A percentile compares a stretch with the other conserved stretches of the same genome.
These are phyloP conservation scores for Recurvirostra avosetta DNA, from an alignment of 2,113 vertebrate species.

Conservation along the genomic window DNA sequence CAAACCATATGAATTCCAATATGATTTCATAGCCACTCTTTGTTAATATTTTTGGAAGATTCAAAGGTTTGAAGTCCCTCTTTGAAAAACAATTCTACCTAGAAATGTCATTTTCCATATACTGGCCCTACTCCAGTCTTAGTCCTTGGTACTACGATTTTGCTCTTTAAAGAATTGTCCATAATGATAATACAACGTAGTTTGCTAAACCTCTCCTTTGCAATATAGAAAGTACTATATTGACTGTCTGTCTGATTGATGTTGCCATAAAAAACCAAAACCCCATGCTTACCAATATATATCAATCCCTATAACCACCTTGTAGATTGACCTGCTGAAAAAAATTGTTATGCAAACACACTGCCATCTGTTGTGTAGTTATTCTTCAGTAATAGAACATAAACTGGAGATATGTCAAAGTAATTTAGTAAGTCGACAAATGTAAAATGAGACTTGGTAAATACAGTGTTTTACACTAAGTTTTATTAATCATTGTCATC, in stretches of 20 bases:
- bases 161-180: not conserved
- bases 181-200: not conserved
- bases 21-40: not conserved
- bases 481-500: slow-evolving; percentile 6
- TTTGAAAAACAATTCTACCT: not conserved
- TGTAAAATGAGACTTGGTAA: slow-evolving; percentile 56
- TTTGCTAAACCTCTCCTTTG: not conserved
- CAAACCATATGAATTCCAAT: not conserved
- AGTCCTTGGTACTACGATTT: not conserved
- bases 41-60: not conserved
- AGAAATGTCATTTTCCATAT: not conserved
- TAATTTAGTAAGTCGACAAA: slow-evolving; percentile 59
- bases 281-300: not conserved
- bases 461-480: not conserved
- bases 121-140: not conserved
- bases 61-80: not conserved
- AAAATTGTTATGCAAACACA: slow-evolving; percentile 63
- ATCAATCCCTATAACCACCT: slow-evolving; percentile 6
- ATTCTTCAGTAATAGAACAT: slow-evolving; percentile 56
- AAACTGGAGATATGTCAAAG: slow-evolving; percentile 65
- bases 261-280: not conserved
- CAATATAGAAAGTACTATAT: not conserved
- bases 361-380: slow-evolving; percentile 63
- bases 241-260: slow-evolving; percentile 1
- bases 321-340: slow-evolving; percentile 38